These are phyloP conservation scores for Thelaira solivaga DNA, from an alignment of 2,888 invertebrate species.

Conservation along the genomic window DNA sequence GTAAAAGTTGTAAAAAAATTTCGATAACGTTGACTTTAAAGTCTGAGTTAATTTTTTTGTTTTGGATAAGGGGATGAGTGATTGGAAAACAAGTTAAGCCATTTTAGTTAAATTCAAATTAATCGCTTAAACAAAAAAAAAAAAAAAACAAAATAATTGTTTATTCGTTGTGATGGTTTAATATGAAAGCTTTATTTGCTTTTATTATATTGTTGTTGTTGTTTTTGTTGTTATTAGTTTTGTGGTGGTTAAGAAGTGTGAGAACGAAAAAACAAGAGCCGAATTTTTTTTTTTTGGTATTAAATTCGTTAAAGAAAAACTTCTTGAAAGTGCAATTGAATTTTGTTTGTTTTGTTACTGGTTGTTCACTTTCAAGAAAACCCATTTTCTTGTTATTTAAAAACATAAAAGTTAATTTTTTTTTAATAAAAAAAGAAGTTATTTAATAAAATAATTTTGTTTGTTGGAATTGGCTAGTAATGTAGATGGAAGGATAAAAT, in stretches of 20 bases:
- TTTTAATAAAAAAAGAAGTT: too few relatives aligned
- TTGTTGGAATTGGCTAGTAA: not conserved
- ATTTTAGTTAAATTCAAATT: not conserved
- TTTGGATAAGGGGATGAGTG: not conserved
- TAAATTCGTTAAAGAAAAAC: not conserved
- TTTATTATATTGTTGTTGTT: not conserved
- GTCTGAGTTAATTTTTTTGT: too few relatives aligned
- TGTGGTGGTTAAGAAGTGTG: not conserved
- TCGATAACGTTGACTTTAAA: too few relatives aligned
- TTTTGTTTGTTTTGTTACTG: not conserved
- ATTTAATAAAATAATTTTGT: too few relatives aligned
- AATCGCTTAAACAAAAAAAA: too few relatives aligned
- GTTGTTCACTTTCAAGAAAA: conserved; percentile 9
- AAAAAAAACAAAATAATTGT: too few relatives aligned
- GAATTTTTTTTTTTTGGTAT: not conserved
- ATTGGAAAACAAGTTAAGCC: conserved; percentile 30
- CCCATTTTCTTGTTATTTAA: not conserved
- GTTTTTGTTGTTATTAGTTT: conserved; percentile 9
- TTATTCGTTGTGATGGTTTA: too few relatives aligned
- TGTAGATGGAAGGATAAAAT: conserved; percentile 1
- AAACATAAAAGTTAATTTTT: not conserved
- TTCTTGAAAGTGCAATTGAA: not conserved
- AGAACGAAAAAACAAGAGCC: conserved; percentile 5
- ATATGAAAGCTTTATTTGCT: conserved; percentile 1
- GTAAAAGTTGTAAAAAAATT: too few relatives aligned